Percentiles rank a stretch among this genome's conserved stretches.
These are phyloP conservation scores for Globodera ellingtonae DNA, from an alignment of 1,140 invertebrate species.

Conservation along the genomic window DNA sequence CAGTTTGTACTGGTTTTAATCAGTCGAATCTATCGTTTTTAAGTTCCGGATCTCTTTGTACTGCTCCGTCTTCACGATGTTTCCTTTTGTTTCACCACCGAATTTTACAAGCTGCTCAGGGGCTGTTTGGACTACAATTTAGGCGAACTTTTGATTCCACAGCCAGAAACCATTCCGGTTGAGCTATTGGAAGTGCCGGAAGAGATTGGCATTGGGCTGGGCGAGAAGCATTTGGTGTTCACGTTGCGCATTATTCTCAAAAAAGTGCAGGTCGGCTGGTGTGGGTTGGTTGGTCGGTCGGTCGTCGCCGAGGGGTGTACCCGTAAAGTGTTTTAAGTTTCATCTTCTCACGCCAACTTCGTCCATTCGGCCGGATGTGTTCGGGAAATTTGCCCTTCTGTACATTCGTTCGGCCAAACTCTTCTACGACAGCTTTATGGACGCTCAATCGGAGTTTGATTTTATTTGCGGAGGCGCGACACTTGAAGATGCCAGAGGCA, in stretches of 20 bases:
- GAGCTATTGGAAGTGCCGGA: conserved; percentile 48
- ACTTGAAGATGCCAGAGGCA: conserved; percentile 22
- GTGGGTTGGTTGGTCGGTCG: background rate
- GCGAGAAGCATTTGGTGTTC: conserved; percentile 51
- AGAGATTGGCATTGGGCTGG: conserved; percentile 8
- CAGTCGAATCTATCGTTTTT: conserved; percentile 32
- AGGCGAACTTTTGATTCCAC: conserved; percentile 81
- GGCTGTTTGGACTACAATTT: conserved; percentile 88
- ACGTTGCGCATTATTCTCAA: conserved; percentile 52
- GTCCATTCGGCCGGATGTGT: background rate
- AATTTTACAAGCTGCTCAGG: conserved; percentile 84
- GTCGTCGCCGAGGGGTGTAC: too few species aligned
- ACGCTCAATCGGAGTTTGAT: conserved; percentile 56
- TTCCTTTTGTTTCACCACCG: conserved; percentile 78
- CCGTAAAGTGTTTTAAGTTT: conserved; percentile 24
- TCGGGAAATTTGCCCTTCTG: conserved; percentile 46
- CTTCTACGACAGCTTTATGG: conserved; percentile 55
- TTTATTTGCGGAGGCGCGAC: conserved; percentile 55
- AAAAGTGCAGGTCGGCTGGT: conserved; percentile 41
- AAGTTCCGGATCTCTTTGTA: conserved; percentile 82
- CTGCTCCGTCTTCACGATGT: conserved; percentile 83
- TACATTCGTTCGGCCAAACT: conserved; percentile 49
- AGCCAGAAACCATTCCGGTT: conserved; percentile 60
- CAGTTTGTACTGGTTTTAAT: too few species aligned
- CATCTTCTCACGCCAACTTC: conserved; percentile 34